Evolutionary conservation across 2,888 invertebrate genomes (phyloP), one percentile per base, ranked within the genome.

Genomic region (Noctua comes): DNA sequence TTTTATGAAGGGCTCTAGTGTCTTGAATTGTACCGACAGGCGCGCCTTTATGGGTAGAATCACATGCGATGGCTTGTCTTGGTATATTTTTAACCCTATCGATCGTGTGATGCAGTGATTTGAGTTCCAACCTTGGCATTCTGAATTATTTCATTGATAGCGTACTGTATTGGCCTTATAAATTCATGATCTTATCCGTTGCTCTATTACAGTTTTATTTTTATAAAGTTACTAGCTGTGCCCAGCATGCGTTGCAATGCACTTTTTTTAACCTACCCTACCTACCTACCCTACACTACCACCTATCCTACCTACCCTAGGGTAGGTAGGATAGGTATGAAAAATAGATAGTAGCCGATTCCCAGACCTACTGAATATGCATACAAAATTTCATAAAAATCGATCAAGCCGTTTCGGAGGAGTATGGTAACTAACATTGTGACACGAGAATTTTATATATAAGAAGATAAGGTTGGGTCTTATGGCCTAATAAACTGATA

Each of bases 11-110:
- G 76, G 57, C 21, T 74, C 1, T 2, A 48, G 71, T 65, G 2
- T 75, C 16, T 72, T 80, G 31, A 73, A 71, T 74, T 72, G 64
- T 87, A 71, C 68, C 59, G 73, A 68, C 73, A 46, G 31, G 13
- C n/a, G 18, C 31, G 21, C 48, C 31, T 46, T 40, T 78, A 65
- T 10, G 18, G 43, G n/a, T 48, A 13, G 18, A 77, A 59, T 24
- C 27, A n/a, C 3, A 62, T 57, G 31, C 31, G 21, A 48, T 81
- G 8, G 31, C 16, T 31, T 65, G 31, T 10, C 40, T 73, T 62
- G 16, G 21, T 70, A 48, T 62, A 81, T 69, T 31, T 68, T 73
- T 27, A 57, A 11, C 24, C 16, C 13, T 21, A 31, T 79, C 27
- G 59, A 84, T 68, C 31, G 13, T 40, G 57, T 11, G 24, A 4